phyloP scores from a whole-genome alignment of 2,797 vertebrate genomes.

The Sebastes kiyomatsui region DNA sequence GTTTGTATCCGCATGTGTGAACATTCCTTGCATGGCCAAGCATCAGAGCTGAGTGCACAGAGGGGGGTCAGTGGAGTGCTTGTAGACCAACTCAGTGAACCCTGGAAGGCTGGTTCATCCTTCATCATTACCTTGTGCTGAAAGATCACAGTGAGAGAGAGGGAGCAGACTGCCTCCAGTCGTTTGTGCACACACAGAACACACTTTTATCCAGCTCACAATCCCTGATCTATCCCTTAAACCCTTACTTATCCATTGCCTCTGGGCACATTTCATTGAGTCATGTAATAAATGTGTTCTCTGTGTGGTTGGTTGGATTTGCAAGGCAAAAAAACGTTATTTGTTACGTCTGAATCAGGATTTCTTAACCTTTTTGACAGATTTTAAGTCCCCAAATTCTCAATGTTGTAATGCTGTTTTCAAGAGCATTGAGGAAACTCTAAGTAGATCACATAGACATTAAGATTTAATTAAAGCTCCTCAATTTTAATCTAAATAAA shows the following conservation, averaged over 20 bases:
- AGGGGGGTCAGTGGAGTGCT: conserved; percentile 58
- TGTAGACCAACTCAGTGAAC: conserved; percentile 73
- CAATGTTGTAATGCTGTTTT: conserved; percentile 14
- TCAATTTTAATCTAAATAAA: conserved; percentile 26
- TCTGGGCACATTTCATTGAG: conserved; percentile 42
- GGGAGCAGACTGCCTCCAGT: conserved; percentile 27
- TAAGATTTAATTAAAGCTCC: conserved; percentile 15
- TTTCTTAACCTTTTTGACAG: conserved; percentile 24
- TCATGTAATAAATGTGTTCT: conserved; percentile 44
- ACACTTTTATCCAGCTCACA: conserved; percentile 47
- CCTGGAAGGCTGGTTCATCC: conserved; percentile 64
- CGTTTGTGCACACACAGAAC: conserved; percentile 31
- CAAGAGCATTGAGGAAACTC: background rate
- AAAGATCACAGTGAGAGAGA: conserved; percentile 66
- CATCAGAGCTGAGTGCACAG: conserved; percentile 61
- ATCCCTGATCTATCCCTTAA: conserved; percentile 44
- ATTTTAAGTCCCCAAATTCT: conserved; percentile 12
- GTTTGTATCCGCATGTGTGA: conserved; percentile 71
- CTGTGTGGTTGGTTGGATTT: conserved; percentile 30
- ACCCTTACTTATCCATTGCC: conserved; percentile 33
- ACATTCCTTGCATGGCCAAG: conserved; percentile 73
- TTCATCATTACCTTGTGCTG: conserved; percentile 75
- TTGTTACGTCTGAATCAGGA: conserved; percentile 5
- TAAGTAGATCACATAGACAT: conserved; percentile 4
- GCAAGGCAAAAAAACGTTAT: conserved; percentile 3